Evolutionary conservation across 2,797 vertebrate species (phyloP), one percentile per base, ranked within the genome.

Genomic region (Phrynocephalus forsythii): DNA sequence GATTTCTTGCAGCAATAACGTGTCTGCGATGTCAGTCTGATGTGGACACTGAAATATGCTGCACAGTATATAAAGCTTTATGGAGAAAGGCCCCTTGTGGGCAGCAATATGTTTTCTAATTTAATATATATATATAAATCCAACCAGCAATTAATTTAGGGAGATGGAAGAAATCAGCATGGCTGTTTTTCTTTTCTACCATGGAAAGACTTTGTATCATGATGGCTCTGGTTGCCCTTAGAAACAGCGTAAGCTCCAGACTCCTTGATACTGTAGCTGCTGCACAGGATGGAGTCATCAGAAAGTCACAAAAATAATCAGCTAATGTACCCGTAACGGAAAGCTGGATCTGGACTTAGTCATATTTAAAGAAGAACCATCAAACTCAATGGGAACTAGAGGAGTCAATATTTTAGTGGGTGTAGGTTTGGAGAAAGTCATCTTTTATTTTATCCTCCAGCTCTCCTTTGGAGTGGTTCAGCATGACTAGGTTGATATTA

Each of bases 1-100:
- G 92, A 90, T 94, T 94, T 95, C 91, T 95, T 91, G 79, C 86
- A 86, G 79, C 89, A 94, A 95, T 94, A 95, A 95, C 91, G 33
- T 78, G 92, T 92, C 85, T 87, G 82, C 85, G 79, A 52, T 0
- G 0, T 84, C 33, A 26, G 71, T 90, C 80, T 86, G 30, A 50
- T 88, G 5, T 79, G 92, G 85, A 87, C 87, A n/a, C 66, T 90
- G 91, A 91, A 92, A 83, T 1, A 1, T 44, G 13, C 26, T 28
- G 86, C 80, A 89, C 84, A 84, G 82, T 91, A 66, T 67, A 24
- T 11, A 63, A 77, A 90, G 38, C 67, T 92, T 91, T 68, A 83
- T 67, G 73, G 68, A 6, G n/a, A 79, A 81, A 84, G 7, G 2
- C 66, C 60, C 48, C 20, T 10, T 81, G 52, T 18, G 83, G 6